Base-by-base conservation (phyloP, 2,888 invertebrate species). In the Andrena flavipes region DNA sequence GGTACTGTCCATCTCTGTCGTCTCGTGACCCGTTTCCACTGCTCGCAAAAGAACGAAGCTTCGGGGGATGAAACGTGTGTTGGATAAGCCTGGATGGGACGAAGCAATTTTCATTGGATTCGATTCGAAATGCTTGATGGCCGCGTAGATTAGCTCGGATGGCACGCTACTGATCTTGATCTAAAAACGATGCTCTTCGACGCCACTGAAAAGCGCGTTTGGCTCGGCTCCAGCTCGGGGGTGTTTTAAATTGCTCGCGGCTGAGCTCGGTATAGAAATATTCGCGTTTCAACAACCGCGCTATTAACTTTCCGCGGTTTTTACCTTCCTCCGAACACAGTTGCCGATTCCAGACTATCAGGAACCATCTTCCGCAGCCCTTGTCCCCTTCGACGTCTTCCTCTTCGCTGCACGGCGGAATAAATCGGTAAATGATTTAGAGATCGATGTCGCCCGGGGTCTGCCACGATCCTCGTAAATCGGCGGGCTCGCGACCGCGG, bases 381-480 rank as follows among this genome's bases (percentile, higher is more conserved):
- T 16, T 42, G 5, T 16, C 4, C 16, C 42, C 4, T 42, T 16
- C 42, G 16, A 42, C 16, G 42, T 16, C 42, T 42, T 5, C 42
- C 16, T 5, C 42, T 42, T 16, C 33, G 60, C n/a, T 60, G 2
- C 29, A 13, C 29, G 56, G 33, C 20, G 35, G 23, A 35, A 35
- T 54, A 59, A 69, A 42, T 42, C 42, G 23, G 7, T n/a, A 29
- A 48, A 70, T 59, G 69, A 70, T 35, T 59, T 29, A 29, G 42
- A 42, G 69, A 35, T 48, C 42, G 29, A 70, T 7, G 59, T 42
- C 13, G 54, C 23, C 33, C 30, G 33, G 4, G 62, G 35, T 35
- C 13, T 42, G 26, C 30, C 29, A 48, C 35, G 76, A 82, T 72
- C 68, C 63, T 68, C 71, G 63, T 76, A 82, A 82, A 82, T 72